Evolutionary conservation across 2,113 vertebrate genomes (phyloP).

Genomic region (Pterocles burchelli): DNA sequence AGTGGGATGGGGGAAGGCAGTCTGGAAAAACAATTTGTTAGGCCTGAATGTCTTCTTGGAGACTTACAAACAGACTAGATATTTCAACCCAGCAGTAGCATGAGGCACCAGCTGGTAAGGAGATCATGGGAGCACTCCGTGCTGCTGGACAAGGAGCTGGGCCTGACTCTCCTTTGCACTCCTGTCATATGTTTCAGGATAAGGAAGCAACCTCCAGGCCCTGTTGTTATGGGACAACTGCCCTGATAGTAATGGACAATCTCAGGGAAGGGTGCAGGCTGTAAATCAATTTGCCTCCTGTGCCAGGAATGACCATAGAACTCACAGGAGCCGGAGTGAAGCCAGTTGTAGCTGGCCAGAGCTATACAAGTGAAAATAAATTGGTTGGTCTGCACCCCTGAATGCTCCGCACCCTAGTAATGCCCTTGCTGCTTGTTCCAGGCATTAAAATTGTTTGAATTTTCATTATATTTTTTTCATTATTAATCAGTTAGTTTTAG

Average conservation of each 20-base stretch:
- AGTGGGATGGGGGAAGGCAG: not conserved
- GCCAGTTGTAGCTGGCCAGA: not conserved
- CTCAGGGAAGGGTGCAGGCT: not conserved
- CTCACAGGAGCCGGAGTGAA: not conserved
- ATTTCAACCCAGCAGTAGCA: not conserved
- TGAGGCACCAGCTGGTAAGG: not conserved
- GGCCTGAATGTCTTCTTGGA: not conserved
- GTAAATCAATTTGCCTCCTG: not conserved
- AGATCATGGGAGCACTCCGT: not conserved
- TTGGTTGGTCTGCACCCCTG: not conserved
- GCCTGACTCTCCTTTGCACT: not conserved
- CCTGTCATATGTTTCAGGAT: too few species aligned
- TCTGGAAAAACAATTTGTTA: not conserved
- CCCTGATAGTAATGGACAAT: not conserved
- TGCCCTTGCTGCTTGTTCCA: not conserved
- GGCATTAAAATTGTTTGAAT: not conserved
- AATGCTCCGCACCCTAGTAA: not conserved
- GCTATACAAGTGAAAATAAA: not conserved
- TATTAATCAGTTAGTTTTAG: not conserved
- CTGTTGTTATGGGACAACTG: not conserved
- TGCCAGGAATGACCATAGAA: not conserved
- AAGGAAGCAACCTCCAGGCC: not conserved
- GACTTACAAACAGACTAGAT: not conserved
- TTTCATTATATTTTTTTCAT: not conserved
- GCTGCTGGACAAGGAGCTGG: not conserved